A percentile compares a stretch with the other conserved stretches of the same genome.
Conservation (phyloP, 92 coral and sea anemone species). For the Epizoanthus scotinus region DNA sequence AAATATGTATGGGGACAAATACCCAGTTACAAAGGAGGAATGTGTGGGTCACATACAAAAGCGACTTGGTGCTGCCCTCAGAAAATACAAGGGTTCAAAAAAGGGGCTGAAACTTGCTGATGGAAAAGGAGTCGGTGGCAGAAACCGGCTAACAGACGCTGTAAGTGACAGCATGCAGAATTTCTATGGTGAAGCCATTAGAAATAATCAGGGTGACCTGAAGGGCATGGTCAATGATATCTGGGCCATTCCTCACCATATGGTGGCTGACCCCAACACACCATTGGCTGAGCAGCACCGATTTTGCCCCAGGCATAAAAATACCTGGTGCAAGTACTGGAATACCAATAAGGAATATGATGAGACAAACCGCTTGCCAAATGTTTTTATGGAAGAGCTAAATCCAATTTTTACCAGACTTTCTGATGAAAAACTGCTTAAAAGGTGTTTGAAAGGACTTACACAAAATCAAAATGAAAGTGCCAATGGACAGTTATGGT, state of each 20-base stretch:
- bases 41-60: constrained; percentile 21
- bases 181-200: constrained; percentile 46
- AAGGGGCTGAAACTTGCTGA: constrained; percentile 44
- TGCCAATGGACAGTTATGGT: constrained; percentile 69
- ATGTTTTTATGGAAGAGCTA: too few species aligned
- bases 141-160: constrained; percentile 53
- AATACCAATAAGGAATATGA: too few species aligned
- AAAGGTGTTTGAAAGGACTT: constrained; percentile 54
- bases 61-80: constrained; percentile 43
- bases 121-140: constrained; percentile 53
- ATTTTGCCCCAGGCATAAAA: too few species aligned
- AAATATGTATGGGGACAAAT: constrained; percentile 29
- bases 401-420: constrained; percentile 18
- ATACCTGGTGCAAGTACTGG: too few species aligned
- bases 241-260: too few species aligned
- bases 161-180: constrained; percentile 51
- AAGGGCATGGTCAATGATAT: too few species aligned
- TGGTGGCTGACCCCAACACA: too few species aligned
- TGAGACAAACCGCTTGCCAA: too few species aligned
- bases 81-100: constrained; percentile 38
- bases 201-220: constrained; percentile 32
- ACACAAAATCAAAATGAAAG: constrained; percentile 72
- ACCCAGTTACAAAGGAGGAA: constrained; percentile 52
- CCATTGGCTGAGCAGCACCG: too few species aligned
- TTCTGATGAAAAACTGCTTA: constrained; percentile 41